A percentile compares a stretch with the other conserved stretches of the same genome.
phyloP scores from a whole-genome alignment of 1,140 invertebrate species.

The Drosophila leontia region DNA sequence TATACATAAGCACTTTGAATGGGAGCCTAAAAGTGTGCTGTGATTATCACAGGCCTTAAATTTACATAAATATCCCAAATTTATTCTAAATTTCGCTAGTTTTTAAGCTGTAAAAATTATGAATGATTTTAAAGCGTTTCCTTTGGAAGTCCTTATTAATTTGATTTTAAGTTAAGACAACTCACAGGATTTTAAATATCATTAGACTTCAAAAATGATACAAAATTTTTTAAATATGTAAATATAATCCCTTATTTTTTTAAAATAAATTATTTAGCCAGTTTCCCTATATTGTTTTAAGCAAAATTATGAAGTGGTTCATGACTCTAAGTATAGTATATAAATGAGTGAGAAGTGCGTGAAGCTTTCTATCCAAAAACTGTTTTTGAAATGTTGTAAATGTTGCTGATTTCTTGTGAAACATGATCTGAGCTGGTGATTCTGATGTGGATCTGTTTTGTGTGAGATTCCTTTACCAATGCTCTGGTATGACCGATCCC shows the following conservation, averaged over 20 bases:
- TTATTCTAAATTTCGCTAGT: not conserved
- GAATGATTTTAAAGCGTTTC: not conserved
- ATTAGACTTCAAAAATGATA: not conserved
- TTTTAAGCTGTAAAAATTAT: too few species aligned
- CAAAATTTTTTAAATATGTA: not conserved
- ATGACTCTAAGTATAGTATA: slow-evolving; percentile 20
- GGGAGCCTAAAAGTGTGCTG: not conserved
- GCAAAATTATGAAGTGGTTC: not conserved
- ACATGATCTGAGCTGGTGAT: slow-evolving; percentile 26
- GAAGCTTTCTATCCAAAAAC: slow-evolving; percentile 25
- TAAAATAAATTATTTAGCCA: not conserved
- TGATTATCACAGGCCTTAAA: too few species aligned
- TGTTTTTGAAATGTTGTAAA: slow-evolving; percentile 10
- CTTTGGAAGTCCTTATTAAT: not conserved
- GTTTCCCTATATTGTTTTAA: not conserved
- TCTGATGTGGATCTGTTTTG: slow-evolving; percentile 14
- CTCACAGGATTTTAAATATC: not conserved
- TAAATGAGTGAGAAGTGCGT: slow-evolving; percentile 19
- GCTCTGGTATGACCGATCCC: slow-evolving; percentile 87
- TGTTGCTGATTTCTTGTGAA: slow-evolving; percentile 28
- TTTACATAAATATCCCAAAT: not conserved
- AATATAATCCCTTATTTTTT: not conserved
- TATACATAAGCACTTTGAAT: not conserved
- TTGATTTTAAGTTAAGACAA: not conserved
- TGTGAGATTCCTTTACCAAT: slow-evolving; percentile 80